phyloP scores from a whole-genome alignment of 2,113 vertebrate genomes.

The human (Homo sapiens) region GRCh38 chr12:128054501-128055000 shows the following conservation, averaged over 20 bases:
- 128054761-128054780: slow-evolving; percentile 57
- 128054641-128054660: neutral
- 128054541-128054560: rapidly evolving
- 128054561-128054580: no score
- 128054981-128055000: slow-evolving; percentile 24
- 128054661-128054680: neutral
- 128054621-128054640: neutral
- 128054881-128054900: slow-evolving; percentile 39
- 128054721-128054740: slow-evolving; percentile 46
- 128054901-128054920: neutral
- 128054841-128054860: neutral
- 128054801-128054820: neutral
- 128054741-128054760: slow-evolving; percentile 47
- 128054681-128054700: neutral
- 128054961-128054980: slow-evolving; percentile 12
- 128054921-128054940: neutral
- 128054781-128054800: slow-evolving; percentile 5
- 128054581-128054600: no score
- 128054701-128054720: slow-evolving; percentile 48
- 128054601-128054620: neutral
- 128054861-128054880: neutral
- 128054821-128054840: slow-evolving; percentile 47
- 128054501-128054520: no score
- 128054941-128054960: slow-evolving; percentile 5
- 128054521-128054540: no score